A percentile compares a stretch with the other conserved stretches of the same genome.
Conservation (phyloP, 1,140 invertebrate genomes). For the Leptonema lineaticorne region DNA sequence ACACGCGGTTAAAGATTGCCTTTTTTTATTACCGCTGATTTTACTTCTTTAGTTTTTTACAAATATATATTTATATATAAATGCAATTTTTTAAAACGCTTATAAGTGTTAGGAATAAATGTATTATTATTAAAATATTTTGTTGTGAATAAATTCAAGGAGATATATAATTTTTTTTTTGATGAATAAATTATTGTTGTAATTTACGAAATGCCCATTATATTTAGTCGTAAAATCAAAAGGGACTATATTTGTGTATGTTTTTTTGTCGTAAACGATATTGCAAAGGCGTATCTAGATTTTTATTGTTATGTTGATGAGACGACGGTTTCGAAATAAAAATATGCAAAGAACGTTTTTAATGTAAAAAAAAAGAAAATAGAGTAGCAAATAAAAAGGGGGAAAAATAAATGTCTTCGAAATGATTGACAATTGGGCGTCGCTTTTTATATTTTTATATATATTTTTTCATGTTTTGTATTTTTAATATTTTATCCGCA, state of each 20-base stretch:
- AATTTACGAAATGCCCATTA: background rate
- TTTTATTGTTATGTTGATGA: conserved; percentile 5
- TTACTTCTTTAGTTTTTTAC: too few relatives aligned
- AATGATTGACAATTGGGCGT: conserved; percentile 9
- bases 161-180: too few relatives aligned
- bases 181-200: conserved; percentile 4
- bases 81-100: too few relatives aligned
- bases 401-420: background rate
- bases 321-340: too few relatives aligned
- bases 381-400: background rate
- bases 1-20: background rate
- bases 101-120: too few relatives aligned
- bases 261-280: too few relatives aligned
- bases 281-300: background rate
- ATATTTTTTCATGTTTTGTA: background rate
- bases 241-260: too few relatives aligned
- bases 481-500: too few relatives aligned
- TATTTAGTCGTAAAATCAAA: background rate
- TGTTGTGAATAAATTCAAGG: too few relatives aligned
- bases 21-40: too few relatives aligned
- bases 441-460: background rate
- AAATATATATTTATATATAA: too few relatives aligned
- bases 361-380: background rate
- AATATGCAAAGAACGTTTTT: background rate
- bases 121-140: too few relatives aligned